A percentile compares a stretch with the other conserved stretches of the same genome.
phyloP scores from a whole-genome alignment of 2,888 invertebrate species.

The Catocala nupta region DNA sequence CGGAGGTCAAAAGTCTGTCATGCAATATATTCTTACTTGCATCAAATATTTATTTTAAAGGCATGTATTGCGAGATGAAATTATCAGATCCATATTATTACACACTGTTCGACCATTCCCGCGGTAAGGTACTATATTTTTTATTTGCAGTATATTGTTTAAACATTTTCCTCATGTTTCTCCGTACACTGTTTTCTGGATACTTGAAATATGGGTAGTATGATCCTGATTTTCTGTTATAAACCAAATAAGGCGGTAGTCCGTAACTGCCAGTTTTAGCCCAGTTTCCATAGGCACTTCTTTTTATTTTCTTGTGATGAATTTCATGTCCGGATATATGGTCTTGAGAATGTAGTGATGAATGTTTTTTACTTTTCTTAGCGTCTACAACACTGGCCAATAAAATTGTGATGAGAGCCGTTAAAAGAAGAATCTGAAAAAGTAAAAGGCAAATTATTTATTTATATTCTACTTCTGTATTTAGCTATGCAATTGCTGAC shows the following conservation, averaged over 20 bases:
- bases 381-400: slow-evolving; percentile 27
- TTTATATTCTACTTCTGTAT: too few species aligned
- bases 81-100: not conserved
- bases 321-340: slow-evolving; percentile 11
- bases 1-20: too few species aligned
- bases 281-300: slow-evolving; percentile 61
- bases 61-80: too few species aligned
- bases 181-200: slow-evolving; percentile 61
- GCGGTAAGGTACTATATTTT: slow-evolving; percentile 16
- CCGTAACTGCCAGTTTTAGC: slow-evolving; percentile 50
- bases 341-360: not conserved
- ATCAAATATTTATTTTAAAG: too few species aligned
- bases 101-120: slow-evolving; percentile 8
- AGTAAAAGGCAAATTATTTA: too few species aligned
- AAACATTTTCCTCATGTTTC: slow-evolving; percentile 47
- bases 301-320: slow-evolving; percentile 52
- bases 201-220: slow-evolving; percentile 77
- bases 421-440: slow-evolving; percentile 56
- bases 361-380: slow-evolving; percentile 29
- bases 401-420: slow-evolving; percentile 32
- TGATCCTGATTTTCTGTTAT: slow-evolving; percentile 72
- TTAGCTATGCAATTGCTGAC: too few species aligned
- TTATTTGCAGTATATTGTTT: slow-evolving; percentile 12
- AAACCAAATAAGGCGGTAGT: slow-evolving; percentile 76
- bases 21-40: too few species aligned